A percentile compares a stretch with the other conserved stretches of the same genome.
phyloP scores from a whole-genome alignment of 2,888 invertebrate species.

The Rapana venosa region DNA sequence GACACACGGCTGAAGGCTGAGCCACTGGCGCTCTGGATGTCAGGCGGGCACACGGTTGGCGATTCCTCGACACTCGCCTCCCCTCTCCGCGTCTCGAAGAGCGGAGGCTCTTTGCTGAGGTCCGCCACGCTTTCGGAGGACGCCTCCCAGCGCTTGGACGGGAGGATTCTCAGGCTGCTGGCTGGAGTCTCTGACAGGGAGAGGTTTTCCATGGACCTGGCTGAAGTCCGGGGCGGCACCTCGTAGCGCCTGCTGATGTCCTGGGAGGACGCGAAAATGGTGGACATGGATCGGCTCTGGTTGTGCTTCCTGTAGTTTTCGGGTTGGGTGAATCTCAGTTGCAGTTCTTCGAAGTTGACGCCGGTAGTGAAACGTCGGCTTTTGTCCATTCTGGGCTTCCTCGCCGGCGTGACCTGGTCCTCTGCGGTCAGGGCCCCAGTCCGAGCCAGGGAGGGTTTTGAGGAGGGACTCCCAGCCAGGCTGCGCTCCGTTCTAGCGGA shows the following conservation, averaged over 20 bases:
- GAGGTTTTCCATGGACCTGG: conserved; percentile 31
- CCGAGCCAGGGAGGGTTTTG: not conserved
- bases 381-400: conserved; percentile 26
- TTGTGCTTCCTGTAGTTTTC: not conserved
- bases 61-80: not conserved
- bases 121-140: not conserved
- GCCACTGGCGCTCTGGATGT: conserved; percentile 33
- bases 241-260: not conserved
- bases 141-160: not conserved
- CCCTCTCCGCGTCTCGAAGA: not conserved
- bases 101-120: not conserved
- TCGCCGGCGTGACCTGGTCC: not conserved
- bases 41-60: not conserved
- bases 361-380: conserved; percentile 43
- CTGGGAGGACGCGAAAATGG: conserved; percentile 41
- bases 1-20: conserved; percentile 29
- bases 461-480: not conserved
- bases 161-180: not conserved
- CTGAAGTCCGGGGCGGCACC: not conserved
- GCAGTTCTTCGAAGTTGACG: conserved; percentile 44
- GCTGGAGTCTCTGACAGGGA: not conserved
- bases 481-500: not conserved
- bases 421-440: not conserved
- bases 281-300: conserved; percentile 41
- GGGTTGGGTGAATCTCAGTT: conserved; percentile 32